phyloP scores from a whole-genome alignment of 2,888 invertebrate species.

The Protula sp. region DNA sequence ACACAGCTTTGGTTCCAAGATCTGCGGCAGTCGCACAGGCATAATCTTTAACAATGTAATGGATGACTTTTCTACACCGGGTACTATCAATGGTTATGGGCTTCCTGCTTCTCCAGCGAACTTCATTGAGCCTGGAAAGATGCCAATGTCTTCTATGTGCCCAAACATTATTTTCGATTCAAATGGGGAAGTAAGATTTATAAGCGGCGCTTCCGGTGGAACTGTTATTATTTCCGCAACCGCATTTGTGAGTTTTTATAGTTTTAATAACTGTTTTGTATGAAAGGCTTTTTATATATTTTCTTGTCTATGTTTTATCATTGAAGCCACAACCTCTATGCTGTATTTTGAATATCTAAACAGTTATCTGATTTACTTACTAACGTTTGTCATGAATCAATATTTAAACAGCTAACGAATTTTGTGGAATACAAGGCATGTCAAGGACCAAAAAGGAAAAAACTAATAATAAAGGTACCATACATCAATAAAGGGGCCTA shows the following conservation, averaged over 20 bases:
- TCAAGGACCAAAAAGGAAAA: no score
- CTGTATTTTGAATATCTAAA: no score
- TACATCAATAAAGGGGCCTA: no score
- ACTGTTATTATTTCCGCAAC: slow-evolving; percentile 81
- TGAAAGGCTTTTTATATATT: background rate
- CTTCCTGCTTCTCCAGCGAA: background rate
- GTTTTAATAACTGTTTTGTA: background rate
- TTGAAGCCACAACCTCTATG: no score
- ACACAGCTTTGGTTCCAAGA: background rate
- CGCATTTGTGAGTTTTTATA: slow-evolving; percentile 40
- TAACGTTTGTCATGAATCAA: no score
- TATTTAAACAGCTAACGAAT: no score
- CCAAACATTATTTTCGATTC: slow-evolving; percentile 73
- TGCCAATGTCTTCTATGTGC: slow-evolving; percentile 86
- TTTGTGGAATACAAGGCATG: no score
- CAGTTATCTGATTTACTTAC: no score
- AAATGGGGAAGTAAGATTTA: slow-evolving; percentile 63
- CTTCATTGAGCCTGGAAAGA: slow-evolving; percentile 63
- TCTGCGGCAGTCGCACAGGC: background rate
- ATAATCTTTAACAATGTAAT: background rate
- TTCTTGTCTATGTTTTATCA: background rate
- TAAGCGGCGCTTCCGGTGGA: slow-evolving; percentile 84
- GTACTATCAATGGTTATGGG: background rate
- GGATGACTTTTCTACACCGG: background rate
- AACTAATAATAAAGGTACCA: no score